phyloP scores from a whole-genome alignment of 2,797 vertebrate species.

The Mionectes olivaceus region DNA sequence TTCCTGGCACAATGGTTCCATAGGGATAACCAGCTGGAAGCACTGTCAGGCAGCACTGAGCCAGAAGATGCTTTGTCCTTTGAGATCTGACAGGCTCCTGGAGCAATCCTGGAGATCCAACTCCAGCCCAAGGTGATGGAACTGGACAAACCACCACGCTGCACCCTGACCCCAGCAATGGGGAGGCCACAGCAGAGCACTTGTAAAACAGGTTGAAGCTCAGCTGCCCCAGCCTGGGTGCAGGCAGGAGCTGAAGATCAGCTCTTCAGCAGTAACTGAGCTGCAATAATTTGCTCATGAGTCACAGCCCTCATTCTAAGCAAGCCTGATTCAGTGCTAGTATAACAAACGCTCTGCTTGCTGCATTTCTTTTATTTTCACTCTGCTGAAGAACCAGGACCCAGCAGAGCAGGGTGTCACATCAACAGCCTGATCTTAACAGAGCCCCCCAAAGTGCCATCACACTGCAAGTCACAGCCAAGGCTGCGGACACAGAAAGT shows the following conservation, averaged over 20 bases:
- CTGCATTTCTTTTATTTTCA: background rate
- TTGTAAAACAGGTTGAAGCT: background rate
- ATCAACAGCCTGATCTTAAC: background rate
- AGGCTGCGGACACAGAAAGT: background rate
- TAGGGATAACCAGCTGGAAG: background rate
- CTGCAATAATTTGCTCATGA: background rate
- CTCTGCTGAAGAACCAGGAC: background rate
- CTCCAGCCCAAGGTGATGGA: background rate
- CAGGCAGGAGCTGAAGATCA: slow-evolving; percentile 2
- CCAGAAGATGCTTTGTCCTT: background rate
- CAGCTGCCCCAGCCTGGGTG: background rate
- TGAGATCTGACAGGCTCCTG: background rate
- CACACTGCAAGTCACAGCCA: background rate
- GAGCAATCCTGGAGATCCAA: background rate
- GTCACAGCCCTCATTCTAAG: background rate
- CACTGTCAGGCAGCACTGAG: background rate
- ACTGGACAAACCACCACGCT: background rate
- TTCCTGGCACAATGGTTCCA: background rate
- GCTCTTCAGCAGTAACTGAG: background rate
- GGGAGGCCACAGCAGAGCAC: background rate
- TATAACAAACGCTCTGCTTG: background rate
- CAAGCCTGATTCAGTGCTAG: background rate
- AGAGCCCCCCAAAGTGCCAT: background rate
- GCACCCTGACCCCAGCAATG: background rate
- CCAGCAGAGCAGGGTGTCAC: background rate